Conservation (phyloP, 2,888 invertebrate genomes). For the Ennomos fuscantarius region DNA sequence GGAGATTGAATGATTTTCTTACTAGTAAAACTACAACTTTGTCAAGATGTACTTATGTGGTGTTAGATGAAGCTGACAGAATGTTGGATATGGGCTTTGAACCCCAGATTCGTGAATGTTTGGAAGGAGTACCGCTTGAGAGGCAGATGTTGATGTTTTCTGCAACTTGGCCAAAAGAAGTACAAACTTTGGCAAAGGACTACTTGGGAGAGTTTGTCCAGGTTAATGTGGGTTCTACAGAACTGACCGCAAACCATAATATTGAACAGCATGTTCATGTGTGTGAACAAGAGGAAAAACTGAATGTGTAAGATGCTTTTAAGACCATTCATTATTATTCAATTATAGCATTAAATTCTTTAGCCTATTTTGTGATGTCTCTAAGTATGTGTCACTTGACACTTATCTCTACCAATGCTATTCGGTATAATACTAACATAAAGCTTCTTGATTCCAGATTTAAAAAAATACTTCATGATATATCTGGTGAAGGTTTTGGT, state of each 20-base stretch:
- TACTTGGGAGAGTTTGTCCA: slow-evolving; percentile 95
- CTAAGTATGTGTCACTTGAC: too few relatives aligned
- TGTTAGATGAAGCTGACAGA: slow-evolving; percentile 95
- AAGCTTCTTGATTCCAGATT: slow-evolving; percentile 78
- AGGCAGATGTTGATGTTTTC: slow-evolving; percentile 99
- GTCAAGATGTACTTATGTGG: slow-evolving; percentile 91
- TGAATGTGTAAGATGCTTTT: slow-evolving; percentile 72
- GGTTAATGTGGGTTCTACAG: slow-evolving; percentile 95
- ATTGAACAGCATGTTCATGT: slow-evolving; percentile 94
- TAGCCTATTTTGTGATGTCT: too few relatives aligned
- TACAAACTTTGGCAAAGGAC: slow-evolving; percentile 94
- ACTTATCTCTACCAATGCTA: too few relatives aligned
- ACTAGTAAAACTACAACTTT: slow-evolving; percentile 89
- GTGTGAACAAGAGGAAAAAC: slow-evolving; percentile 92
- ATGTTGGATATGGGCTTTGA: slow-evolving; percentile 99
- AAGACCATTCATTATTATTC: too few relatives aligned
- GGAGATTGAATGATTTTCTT: slow-evolving; percentile 93
- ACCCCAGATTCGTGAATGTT: slow-evolving; percentile 96
- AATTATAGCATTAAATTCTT: too few relatives aligned
- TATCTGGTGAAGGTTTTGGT: slow-evolving; percentile 90
- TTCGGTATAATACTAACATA: too few relatives aligned
- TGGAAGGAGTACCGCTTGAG: slow-evolving; percentile 95
- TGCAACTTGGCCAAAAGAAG: slow-evolving; percentile 99
- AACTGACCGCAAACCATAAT: slow-evolving; percentile 95
- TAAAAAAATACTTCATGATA: slow-evolving; percentile 89